Percentiles rank a stretch among this genome's conserved stretches.
Conservation (phyloP, 2,888 invertebrate species). For the Amphipyra tragopoginis region DNA sequence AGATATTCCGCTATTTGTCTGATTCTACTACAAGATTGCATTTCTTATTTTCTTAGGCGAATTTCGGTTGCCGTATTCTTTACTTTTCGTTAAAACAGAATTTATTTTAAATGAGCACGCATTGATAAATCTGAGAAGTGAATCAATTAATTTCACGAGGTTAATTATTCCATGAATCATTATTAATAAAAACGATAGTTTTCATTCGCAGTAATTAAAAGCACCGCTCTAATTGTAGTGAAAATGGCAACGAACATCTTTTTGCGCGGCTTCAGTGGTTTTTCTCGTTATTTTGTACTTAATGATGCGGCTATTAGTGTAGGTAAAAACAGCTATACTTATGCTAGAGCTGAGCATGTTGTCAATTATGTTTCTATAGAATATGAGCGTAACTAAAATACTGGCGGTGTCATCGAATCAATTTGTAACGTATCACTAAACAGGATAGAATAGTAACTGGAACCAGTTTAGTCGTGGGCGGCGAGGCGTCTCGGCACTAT, state of each 20-base stretch:
- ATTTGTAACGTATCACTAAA: slow-evolving; percentile 79
- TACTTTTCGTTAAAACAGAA: slow-evolving; percentile 41
- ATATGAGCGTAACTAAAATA: slow-evolving; percentile 58
- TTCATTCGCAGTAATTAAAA: slow-evolving; percentile 41
- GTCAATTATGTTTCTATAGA: slow-evolving; percentile 46
- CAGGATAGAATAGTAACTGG: slow-evolving; percentile 73
- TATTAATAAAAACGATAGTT: slow-evolving; percentile 36
- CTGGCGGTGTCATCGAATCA: slow-evolving; percentile 74
- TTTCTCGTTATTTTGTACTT: slow-evolving; percentile 39
- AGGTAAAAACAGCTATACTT: slow-evolving; percentile 35
- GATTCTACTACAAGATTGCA: slow-evolving; percentile 86
- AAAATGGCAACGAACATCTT: slow-evolving; percentile 31
- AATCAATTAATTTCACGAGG: slow-evolving; percentile 25
- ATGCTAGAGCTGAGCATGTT: slow-evolving; percentile 12
- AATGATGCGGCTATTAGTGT: slow-evolving; percentile 33
- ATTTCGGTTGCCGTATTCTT: slow-evolving; percentile 65
- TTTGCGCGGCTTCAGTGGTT: slow-evolving; percentile 20
- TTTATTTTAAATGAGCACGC: slow-evolving; percentile 27
- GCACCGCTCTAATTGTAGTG: slow-evolving; percentile 33
- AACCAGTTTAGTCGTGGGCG: slow-evolving; percentile 72
- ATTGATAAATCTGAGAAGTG: slow-evolving; percentile 10
- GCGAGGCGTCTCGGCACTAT: slow-evolving; percentile 73
- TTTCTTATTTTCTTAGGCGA: slow-evolving; percentile 81
- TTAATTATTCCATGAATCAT: slow-evolving; percentile 33
- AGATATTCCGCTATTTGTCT: slow-evolving; percentile 83